Base-by-base conservation (phyloP, 1,140 invertebrate species). In the Drosophila subobscura region DNA sequence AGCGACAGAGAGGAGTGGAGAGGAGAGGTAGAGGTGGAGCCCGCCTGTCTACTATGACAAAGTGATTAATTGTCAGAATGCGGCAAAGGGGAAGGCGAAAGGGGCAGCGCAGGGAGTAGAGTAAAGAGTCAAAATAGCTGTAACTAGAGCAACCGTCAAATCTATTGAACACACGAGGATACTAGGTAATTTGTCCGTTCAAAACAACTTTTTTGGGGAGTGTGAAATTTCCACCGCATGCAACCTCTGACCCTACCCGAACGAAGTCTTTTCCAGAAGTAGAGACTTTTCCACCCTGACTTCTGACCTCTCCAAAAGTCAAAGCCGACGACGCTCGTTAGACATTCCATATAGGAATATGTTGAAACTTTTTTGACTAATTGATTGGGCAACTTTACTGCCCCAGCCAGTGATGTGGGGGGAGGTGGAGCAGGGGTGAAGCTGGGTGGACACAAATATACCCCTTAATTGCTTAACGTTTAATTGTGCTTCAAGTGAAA, bases 1-100 rank as follows among this genome's bases (percentile, higher is more conserved):
- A 22, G 50, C 58, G 44, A 52, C 67, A 51, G 51, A 54, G 49
- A 27, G 49, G 25, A 47, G 14, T n/a, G 47, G 27, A 29, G 27
- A 0, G 27, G 27, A 29, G 5, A 3, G 6, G 16, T 20, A 20
- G 7, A 29, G 27, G 27, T 27, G 49, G 50, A 22, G 37, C 40
- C 50, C 51, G 46, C 29, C 47, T 58, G 33, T 37, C 33, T 37
- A 12, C 60, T 57, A 80, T 80, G 72, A 77, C 78, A 81, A 81
- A 81, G 78, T 81, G 78, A 81, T 81, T 81, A 81, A 81, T 81
- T 81, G 72, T 76, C 77, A 76, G 67, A 22, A 46, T 52, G 65
- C 42, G 41, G 3, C 40, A 22, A 29, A 12, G n/a, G 29, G 25
- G 12, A 23, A 8, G 27, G 14, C 12, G 4, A 25, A 42, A 60